phyloP scores from a whole-genome alignment of 2,888 invertebrate genomes.

The Phaonia tiefii region DNA sequence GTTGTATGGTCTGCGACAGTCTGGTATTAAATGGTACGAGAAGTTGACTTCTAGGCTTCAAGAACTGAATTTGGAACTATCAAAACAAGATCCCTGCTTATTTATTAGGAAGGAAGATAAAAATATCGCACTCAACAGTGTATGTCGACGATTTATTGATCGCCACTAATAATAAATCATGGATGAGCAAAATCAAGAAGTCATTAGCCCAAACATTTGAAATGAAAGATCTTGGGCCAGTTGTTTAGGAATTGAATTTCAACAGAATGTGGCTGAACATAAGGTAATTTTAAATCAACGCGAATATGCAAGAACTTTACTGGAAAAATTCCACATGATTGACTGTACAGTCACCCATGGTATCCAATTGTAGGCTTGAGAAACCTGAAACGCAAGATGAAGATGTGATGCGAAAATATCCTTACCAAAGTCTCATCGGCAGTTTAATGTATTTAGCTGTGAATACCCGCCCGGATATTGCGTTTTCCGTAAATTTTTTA shows the following conservation, averaged over 20 bases:
- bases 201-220: conserved; percentile 52
- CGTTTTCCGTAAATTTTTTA: conserved; percentile 23
- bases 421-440: too few relatives aligned
- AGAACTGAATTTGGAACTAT: conserved; percentile 23
- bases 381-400: conserved; percentile 29
- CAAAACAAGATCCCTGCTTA: conserved; percentile 54
- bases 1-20: conserved; percentile 60
- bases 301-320: conserved; percentile 35
- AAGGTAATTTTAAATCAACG: conserved; percentile 20
- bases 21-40: conserved; percentile 53
- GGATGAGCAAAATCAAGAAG: conserved; percentile 40
- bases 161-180: conserved; percentile 49
- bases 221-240: conserved; percentile 62
- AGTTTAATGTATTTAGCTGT: too few relatives aligned
- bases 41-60: conserved; percentile 43
- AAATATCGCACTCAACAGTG: conserved; percentile 46
- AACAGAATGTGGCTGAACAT: conserved; percentile 29
- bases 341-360: conserved; percentile 48
- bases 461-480: too few relatives aligned
- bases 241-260: conserved; percentile 48
- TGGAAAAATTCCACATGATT: conserved; percentile 30
- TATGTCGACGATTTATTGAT: conserved; percentile 64
- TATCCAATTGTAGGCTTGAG: conserved; percentile 34
- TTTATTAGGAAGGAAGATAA: conserved; percentile 40
- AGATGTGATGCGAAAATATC: conserved; percentile 39